phyloP scores from a whole-genome alignment of 2,888 invertebrate genomes.

The Euspilapteryx auroguttella region DNA sequence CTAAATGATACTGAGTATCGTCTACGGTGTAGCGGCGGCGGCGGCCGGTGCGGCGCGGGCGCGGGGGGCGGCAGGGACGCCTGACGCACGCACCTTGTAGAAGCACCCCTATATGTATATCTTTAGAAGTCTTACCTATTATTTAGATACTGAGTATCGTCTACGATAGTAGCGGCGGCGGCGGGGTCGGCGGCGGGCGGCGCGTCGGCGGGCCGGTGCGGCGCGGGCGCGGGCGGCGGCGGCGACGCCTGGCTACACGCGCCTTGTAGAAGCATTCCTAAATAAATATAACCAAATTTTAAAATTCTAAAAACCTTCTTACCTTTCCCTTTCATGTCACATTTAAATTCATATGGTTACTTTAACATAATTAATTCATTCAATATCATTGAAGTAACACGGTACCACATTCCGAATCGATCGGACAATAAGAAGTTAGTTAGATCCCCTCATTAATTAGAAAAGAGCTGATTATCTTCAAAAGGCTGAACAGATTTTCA shows the following conservation, averaged over 20 bases:
- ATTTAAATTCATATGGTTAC: background rate
- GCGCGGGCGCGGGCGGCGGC: slow-evolving; percentile 75
- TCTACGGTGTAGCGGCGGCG: too few relatives aligned
- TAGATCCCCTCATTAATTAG: too few relatives aligned
- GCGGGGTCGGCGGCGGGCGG: slow-evolving; percentile 39
- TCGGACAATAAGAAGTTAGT: background rate
- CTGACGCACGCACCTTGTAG: too few relatives aligned
- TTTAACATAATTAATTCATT: background rate
- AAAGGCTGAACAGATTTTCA: too few relatives aligned
- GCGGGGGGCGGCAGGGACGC: slow-evolving; percentile 75
- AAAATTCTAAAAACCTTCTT: too few relatives aligned
- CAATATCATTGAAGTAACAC: background rate
- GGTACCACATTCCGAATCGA: background rate
- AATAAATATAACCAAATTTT: too few relatives aligned
- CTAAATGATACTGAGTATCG: too few relatives aligned
- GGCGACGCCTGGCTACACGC: slow-evolving; percentile 50
- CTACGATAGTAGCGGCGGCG: slow-evolving; percentile 26
- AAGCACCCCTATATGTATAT: too few relatives aligned
- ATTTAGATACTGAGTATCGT: too few relatives aligned
- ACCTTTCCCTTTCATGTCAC: too few relatives aligned
- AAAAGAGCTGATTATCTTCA: too few relatives aligned
- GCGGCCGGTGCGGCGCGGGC: slow-evolving; percentile 75
- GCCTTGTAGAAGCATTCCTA: slow-evolving; percentile 2
- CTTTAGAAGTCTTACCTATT: too few relatives aligned
- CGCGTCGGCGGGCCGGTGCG: slow-evolving; percentile 56